These are phyloP conservation scores for Belgica antarctica DNA, from an alignment of 2,888 invertebrate species.

Conservation along the genomic window DNA sequence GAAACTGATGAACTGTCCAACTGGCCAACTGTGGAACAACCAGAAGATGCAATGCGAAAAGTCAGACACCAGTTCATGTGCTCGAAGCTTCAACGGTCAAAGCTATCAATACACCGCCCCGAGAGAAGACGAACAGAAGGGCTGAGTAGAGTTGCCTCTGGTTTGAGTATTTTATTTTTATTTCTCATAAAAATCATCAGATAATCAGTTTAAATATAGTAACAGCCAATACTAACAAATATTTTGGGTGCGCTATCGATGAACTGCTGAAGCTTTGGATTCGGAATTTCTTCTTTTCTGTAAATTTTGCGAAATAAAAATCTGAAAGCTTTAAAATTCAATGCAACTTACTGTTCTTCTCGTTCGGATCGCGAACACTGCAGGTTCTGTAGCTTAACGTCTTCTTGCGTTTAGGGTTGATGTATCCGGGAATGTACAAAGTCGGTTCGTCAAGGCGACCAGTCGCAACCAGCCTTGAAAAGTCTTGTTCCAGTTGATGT, in stretches of 20 bases:
- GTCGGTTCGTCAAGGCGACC: conserved; percentile 74
- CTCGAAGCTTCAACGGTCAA: neutral
- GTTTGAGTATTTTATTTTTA: conserved; percentile 2
- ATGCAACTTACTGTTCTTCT: conserved; percentile 57
- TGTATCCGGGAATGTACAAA: conserved; percentile 73
- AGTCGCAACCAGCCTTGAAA: conserved; percentile 68
- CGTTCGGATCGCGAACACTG: conserved; percentile 72
- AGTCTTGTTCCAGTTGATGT: conserved; percentile 69
- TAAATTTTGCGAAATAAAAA: neutral
- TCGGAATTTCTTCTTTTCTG: conserved; percentile 4
- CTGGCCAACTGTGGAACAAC: conserved; percentile 1
- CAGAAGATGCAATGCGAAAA: neutral
- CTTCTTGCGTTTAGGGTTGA: conserved; percentile 67
- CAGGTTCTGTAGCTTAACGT: conserved; percentile 74
- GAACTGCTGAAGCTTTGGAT: neutral
- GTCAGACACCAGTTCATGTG: neutral
- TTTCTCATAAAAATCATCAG: no score
- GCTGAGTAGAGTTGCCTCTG: neutral
- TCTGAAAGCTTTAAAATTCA: neutral
- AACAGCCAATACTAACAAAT: conserved; percentile 5
- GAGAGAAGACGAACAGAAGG: neutral
- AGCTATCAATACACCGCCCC: neutral
- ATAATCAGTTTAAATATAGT: neutral
- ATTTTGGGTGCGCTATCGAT: neutral
- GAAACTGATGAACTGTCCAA: neutral